phyloP scores from a whole-genome alignment of 92 coral and sea anemone genomes.

The Epizoanthus scotinus region DNA sequence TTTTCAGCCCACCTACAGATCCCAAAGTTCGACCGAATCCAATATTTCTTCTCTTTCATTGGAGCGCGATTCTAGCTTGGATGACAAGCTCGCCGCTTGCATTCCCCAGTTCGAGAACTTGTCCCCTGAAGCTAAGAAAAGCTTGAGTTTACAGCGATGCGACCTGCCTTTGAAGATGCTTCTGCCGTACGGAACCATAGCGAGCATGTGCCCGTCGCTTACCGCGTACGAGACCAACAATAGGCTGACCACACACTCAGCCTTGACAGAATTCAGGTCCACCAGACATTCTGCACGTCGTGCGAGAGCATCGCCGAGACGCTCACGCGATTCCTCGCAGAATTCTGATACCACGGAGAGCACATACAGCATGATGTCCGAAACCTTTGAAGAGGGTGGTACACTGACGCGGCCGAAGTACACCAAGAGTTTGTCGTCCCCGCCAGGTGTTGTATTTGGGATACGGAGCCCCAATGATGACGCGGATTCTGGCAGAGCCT shows the following conservation, averaged over 20 bases:
- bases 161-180: conserved; percentile 50
- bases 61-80: conserved; percentile 55
- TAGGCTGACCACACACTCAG: not conserved
- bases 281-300: conserved; percentile 2
- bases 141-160: conserved; percentile 61
- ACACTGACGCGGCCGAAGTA: not conserved
- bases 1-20: conserved; percentile 31
- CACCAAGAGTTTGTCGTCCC: conserved; percentile 3
- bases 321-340: not conserved
- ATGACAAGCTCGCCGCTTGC: conserved; percentile 64
- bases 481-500: conserved; percentile 10
- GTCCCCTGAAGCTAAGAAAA: conserved; percentile 67
- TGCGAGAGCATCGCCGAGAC: not conserved
- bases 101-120: conserved; percentile 64
- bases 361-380: not conserved
- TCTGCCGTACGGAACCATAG: conserved; percentile 60
- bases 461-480: not conserved
- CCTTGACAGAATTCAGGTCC: not conserved
- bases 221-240: conserved; percentile 5
- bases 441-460: not conserved
- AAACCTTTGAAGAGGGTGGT: not conserved
- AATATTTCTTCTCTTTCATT: conserved; percentile 1
- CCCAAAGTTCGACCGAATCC: conserved; percentile 22
- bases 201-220: conserved; percentile 59
- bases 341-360: not conserved